phyloP scores from a whole-genome alignment of 2,888 invertebrate genomes.

The Oxyteleia sp. region DNA sequence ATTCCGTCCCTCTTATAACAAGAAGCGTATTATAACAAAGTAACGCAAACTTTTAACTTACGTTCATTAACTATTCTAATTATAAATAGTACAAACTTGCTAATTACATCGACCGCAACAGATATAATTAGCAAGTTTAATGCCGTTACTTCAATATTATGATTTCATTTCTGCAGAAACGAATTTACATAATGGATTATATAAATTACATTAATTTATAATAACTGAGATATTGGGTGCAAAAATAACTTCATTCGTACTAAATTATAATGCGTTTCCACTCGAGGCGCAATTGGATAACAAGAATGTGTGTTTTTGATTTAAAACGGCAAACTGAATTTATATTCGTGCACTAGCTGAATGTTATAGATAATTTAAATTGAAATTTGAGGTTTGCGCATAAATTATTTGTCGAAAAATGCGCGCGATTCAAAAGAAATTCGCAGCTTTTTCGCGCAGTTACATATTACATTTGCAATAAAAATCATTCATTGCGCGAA shows the following conservation, averaged over 20 bases:
- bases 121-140: constrained; percentile 64
- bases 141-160: constrained; percentile 59
- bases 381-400: too few relatives aligned
- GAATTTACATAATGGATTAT: constrained; percentile 50
- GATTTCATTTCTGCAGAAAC: constrained; percentile 58
- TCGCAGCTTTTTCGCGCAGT: too few relatives aligned
- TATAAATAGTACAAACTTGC: constrained; percentile 66
- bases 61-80: constrained; percentile 54
- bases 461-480: too few relatives aligned
- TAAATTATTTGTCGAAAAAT: too few relatives aligned
- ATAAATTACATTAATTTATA: constrained; percentile 51
- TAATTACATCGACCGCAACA: constrained; percentile 61
- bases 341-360: too few relatives aligned
- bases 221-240: constrained; percentile 19
- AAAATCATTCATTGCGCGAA: too few relatives aligned
- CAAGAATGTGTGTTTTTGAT: constrained; percentile 33
- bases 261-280: constrained; percentile 33
- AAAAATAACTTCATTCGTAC: constrained; percentile 31
- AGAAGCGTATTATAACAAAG: constrained; percentile 46
- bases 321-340: too few relatives aligned
- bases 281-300: constrained; percentile 7
- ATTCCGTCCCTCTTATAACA: constrained; percentile 8
- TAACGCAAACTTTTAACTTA: constrained; percentile 55
- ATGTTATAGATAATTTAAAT: too few relatives aligned
- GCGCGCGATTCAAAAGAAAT: too few relatives aligned